These are phyloP conservation scores for Scleropages formosus DNA, from an alignment of 2,797 vertebrate genomes.

Conservation along the genomic window DNA sequence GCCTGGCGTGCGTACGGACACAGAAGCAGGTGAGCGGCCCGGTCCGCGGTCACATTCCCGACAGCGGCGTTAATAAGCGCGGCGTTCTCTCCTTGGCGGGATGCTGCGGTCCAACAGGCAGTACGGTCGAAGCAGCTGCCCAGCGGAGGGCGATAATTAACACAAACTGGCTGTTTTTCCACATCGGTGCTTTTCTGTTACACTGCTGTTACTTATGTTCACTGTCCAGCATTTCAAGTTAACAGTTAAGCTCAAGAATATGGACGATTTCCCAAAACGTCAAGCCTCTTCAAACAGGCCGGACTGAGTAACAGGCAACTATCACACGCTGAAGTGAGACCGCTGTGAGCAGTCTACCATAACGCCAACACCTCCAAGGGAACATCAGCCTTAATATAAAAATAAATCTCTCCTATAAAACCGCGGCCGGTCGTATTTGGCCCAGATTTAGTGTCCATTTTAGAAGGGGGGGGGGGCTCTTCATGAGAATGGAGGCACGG, in stretches of 20 bases:
- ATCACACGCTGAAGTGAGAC: not conserved
- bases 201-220: not conserved
- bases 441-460: not conserved
- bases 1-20: too few species aligned
- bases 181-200: not conserved
- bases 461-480: not conserved
- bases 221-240: not conserved
- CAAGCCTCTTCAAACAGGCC: not conserved
- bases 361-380: not conserved
- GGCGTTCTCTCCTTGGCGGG: not conserved
- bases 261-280: not conserved
- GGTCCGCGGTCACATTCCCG: too few species aligned
- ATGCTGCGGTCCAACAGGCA: not conserved
- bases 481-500: slow-evolving; percentile 23
- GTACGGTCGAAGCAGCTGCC: not conserved
- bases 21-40: too few species aligned
- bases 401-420: not conserved
- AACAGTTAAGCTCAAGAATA: not conserved
- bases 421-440: not conserved
- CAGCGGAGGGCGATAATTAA: not conserved
- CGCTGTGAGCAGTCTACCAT: not conserved
- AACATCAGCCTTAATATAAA: not conserved
- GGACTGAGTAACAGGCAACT: not conserved
- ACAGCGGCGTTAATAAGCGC: not conserved
- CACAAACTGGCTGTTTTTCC: not conserved